Evolutionary conservation across 2,797 vertebrate genomes (phyloP), one percentile per base, ranked within the genome.

Genomic region (Crenichthys baileyi): DNA sequence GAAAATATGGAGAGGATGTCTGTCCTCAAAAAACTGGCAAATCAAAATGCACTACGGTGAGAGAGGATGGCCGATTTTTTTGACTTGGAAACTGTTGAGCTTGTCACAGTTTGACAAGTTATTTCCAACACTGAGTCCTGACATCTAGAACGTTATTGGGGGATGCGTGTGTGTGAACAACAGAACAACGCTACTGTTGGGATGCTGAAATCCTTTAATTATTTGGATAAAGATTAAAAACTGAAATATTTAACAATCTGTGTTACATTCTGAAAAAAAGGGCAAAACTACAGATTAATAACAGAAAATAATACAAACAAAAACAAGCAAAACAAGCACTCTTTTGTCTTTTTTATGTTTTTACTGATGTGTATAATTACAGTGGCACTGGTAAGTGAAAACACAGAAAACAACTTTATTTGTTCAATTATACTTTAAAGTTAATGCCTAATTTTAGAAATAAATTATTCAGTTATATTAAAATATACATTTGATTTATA

Each of bases 1-100:
- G 73, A 78, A 74, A 82, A 74, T 68, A 41, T 81, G 53, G 36
- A 80, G 84, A 89, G 88, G 83, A 89, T 84, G 87, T 88, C 74
- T 81, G n/a, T 68, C 26, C 60, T 84, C 41, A 85, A 89, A 88
- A 82, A 88, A 82, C 53, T 58, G 67, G 50, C 58, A 41, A 3
- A 48, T 76, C 58, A 77, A 31, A 56, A 78, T 68, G 60, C 13
- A 1, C n/a, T 7, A 71, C 55, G 77, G 31, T 48, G 44, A 24
- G 24, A 16, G 77, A 58, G 77, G 73, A 68, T 41, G 73, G 70
- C 61, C 70, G 80, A 83, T 82, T 36, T 53, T 53, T 36, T 41
- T 55, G 36, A 55, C 22, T 55, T 72, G 11, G 53, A 76, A 80
- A 73, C 60, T 68, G 53, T 77, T 56, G 48, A 68, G 55, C 24